phyloP scores from a whole-genome alignment of 2,113 vertebrate genomes.

The Microtus pennsylvanicus region DNA sequence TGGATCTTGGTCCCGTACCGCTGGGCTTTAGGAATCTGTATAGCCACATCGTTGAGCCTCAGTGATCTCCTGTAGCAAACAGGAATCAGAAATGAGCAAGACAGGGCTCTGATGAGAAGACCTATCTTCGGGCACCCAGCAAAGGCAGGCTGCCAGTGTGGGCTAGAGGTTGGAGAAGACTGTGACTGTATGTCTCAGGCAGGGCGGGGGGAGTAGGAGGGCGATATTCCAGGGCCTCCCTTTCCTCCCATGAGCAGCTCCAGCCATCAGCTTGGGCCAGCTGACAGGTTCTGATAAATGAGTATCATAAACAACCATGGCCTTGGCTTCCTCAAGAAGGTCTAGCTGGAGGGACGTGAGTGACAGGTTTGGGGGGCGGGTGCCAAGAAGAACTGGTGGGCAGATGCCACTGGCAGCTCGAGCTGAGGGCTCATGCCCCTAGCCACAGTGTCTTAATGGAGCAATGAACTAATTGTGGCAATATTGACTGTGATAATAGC shows the following conservation, averaged over 20 bases:
- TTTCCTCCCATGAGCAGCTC: background rate
- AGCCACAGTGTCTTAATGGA: background rate
- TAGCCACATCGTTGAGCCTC: background rate
- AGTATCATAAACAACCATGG: conserved; percentile 4
- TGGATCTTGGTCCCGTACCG: background rate
- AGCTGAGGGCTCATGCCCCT: background rate
- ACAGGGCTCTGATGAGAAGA: background rate
- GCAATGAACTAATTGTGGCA: background rate
- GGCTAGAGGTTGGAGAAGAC: background rate
- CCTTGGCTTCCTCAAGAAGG: background rate
- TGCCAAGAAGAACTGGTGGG: background rate
- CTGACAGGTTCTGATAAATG: conserved; percentile 67
- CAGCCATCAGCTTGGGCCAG: background rate
- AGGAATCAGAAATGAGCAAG: background rate
- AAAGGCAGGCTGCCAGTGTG: background rate
- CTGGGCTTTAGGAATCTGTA: background rate
- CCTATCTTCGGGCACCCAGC: background rate
- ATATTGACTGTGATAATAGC: background rate
- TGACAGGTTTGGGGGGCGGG: background rate
- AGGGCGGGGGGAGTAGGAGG: background rate
- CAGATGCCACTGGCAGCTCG: background rate
- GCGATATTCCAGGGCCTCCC: background rate
- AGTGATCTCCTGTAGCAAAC: background rate
- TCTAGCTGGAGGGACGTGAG: background rate
- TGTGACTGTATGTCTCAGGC: background rate